These are phyloP conservation scores for Adineta ricciae DNA, from an alignment of 2,888 invertebrate species.

Conservation along the genomic window DNA sequence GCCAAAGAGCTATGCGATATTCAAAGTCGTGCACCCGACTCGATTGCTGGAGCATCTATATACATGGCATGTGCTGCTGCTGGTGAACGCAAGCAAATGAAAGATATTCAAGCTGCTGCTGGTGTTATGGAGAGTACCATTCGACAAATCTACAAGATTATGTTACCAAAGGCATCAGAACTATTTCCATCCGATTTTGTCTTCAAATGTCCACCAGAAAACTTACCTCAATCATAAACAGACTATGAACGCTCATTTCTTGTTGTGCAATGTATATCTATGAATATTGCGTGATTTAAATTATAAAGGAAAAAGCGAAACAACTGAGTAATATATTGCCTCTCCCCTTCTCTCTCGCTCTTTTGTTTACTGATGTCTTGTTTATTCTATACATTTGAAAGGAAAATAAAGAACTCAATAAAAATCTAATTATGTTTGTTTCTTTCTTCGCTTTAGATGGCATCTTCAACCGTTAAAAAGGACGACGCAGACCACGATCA, in stretches of 20 bases:
- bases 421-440: not conserved
- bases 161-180: slow-evolving; percentile 82
- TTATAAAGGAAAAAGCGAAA: not conserved
- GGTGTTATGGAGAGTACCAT: slow-evolving; percentile 97
- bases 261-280: not conserved
- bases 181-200: slow-evolving; percentile 92
- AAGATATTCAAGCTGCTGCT: slow-evolving; percentile 24
- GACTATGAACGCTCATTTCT: not conserved
- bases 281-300: not conserved
- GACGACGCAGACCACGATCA: not conserved
- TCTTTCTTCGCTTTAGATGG: not conserved
- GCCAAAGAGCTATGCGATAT: slow-evolving; percentile 94
- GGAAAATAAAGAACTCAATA: not conserved
- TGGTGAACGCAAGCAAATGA: slow-evolving; percentile 62
- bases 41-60: slow-evolving; percentile 95
- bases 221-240: not conserved
- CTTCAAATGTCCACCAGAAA: slow-evolving; percentile 81
- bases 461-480: not conserved
- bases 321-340: not conserved
- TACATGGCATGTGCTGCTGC: slow-evolving; percentile 98
- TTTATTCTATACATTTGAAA: not conserved
- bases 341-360: not conserved
- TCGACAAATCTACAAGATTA: slow-evolving; percentile 85
- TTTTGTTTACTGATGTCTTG: not conserved
- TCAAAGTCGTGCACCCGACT: slow-evolving; percentile 87